These are phyloP conservation scores for Pristionchus japonicus DNA, from an alignment of 2,888 invertebrate species.

Conservation along the genomic window DNA sequence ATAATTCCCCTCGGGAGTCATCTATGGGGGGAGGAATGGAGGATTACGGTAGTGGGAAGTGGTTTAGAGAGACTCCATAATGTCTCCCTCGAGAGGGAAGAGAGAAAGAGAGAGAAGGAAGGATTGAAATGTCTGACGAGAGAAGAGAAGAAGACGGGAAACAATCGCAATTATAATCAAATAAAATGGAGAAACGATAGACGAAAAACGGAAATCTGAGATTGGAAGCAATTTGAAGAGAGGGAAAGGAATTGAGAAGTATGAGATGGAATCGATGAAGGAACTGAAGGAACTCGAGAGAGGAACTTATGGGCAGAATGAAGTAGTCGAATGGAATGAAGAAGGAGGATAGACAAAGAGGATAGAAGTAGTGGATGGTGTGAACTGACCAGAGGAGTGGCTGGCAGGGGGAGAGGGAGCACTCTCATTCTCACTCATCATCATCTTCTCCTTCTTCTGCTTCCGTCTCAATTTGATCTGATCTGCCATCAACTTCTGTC, in stretches of 20 bases:
- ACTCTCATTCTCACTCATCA: background rate
- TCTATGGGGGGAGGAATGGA: background rate
- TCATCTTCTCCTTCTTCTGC: constrained; percentile 57
- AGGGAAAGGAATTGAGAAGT: background rate
- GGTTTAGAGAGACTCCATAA: background rate
- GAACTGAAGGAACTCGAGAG: too few relatives aligned
- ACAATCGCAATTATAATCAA: constrained; percentile 48
- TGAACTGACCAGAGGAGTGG: background rate
- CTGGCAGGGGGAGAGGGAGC: background rate
- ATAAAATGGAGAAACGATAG: constrained; percentile 6
- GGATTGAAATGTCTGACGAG: constrained; percentile 19
- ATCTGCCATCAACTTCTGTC: constrained; percentile 68
- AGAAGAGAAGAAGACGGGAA: background rate
- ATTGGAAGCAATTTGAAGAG: background rate
- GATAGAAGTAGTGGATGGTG: too few relatives aligned
- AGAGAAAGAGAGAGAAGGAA: background rate
- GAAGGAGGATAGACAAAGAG: too few relatives aligned
- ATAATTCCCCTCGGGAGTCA: constrained; percentile 6
- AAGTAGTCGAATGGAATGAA: too few relatives aligned
- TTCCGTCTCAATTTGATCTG: constrained; percentile 68
- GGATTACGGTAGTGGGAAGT: constrained; percentile 22
- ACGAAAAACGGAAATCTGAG: constrained; percentile 8
- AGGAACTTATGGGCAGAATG: too few relatives aligned
- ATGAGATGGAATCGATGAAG: too few relatives aligned
- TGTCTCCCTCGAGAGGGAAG: background rate